Conservation (phyloP, 2,888 invertebrate species). For the Drosophila bunnanda region DNA sequence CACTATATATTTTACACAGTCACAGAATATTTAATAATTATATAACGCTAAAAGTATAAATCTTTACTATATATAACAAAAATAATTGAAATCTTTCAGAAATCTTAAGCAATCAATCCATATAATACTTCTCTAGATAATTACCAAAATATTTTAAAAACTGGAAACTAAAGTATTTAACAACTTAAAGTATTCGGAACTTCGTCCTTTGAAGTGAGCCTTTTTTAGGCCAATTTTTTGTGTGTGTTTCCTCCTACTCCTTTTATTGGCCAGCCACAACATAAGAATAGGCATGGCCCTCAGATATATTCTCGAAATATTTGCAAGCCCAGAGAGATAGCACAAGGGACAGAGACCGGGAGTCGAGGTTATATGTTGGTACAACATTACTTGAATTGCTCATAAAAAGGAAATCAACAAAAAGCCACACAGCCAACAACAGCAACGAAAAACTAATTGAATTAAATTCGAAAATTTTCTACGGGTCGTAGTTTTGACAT, state of each 20-base stretch:
- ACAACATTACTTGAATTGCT: conserved; percentile 40
- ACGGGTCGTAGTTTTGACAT: conserved; percentile 37
- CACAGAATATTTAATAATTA: neutral
- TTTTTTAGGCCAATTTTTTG: neutral
- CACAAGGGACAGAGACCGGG: conserved; percentile 1
- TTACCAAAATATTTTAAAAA: no score
- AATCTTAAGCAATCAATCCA: no score
- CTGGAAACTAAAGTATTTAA: neutral
- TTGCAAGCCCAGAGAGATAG: conserved; percentile 45
- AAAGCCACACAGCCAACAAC: conserved; percentile 16
- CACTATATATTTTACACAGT: neutral
- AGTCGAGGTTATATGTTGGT: conserved; percentile 5
- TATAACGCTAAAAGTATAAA: neutral
- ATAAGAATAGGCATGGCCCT: conserved; percentile 28
- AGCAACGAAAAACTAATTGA: conserved; percentile 60
- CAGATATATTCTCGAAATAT: conserved; percentile 56
- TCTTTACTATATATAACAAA: no score
- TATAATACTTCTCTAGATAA: no score
- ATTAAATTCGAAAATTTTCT: conserved; percentile 65
- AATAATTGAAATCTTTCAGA: no score
- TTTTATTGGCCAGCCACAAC: conserved; percentile 40
- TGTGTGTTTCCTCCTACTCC: neutral
- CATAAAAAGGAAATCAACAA: conserved; percentile 19
- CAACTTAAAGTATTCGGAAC: neutral
- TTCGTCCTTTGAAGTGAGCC: neutral